Evolutionary conservation across 2,888 invertebrate species (phyloP), one percentile per base, ranked within the genome.

Genomic region (Campaea margaritaria): DNA sequence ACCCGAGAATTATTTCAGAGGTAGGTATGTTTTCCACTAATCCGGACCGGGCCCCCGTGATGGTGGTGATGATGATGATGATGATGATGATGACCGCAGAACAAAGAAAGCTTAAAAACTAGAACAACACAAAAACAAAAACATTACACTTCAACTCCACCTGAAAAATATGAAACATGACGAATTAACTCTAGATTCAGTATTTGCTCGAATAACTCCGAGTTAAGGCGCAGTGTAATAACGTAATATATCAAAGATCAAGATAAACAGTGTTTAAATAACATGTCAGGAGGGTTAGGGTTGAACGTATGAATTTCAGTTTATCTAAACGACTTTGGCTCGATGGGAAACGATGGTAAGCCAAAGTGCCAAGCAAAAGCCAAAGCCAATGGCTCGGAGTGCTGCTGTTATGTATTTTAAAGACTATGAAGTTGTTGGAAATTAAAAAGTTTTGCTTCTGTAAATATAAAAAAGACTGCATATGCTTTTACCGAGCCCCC

Each of bases 211-310:
- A 44, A 48, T 49, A 58, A 31, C 34, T 44, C 38, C 44, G 39
- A 47, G 42, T 21, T 52, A 34, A 43, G 39, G 41, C 42, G 8
- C 16, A 5, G 31, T 51, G 42, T 54, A 36, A 50, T 48, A 48
- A 45, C 39, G 42, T 54, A 27, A 49, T 52, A 31, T 48, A 52
- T 52, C 59, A 45, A 45, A 61, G 43, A 56, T 61, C 43, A 38
- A 58, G 56, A 67, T 71, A 65, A 64, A 59, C 60, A 53, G 58
- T 55, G 52, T 58, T 65, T 63, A 64, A 65, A 68, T 71, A 64
- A 66, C 66, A 46, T 54, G 58, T 48, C 57, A 51, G 57, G 43
- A 48, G 58, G 47, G 41, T 47, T 43, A 41, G 46, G 62, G 62
- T 45, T 52, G 51, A 13, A 58, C 43, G 62, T 60, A 58, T 59